Base-by-base conservation (phyloP, 2,797 vertebrate genomes). In the Gymnoscopelus braueri region DNA sequence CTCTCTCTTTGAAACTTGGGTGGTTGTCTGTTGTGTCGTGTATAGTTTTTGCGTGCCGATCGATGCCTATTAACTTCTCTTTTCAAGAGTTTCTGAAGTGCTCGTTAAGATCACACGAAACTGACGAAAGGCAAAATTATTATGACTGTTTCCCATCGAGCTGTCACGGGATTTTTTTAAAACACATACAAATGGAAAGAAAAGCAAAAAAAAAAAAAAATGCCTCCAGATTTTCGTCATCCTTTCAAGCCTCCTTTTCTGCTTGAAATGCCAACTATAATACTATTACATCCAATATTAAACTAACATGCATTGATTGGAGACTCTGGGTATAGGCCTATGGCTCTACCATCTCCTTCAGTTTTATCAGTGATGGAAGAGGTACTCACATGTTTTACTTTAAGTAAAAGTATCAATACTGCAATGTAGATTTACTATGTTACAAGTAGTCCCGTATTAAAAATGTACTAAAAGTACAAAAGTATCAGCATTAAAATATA, bases 11-110 rank as follows among this genome's bases (percentile, higher is more conserved):
- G 71, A 8, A 44, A 9, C 24, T 53, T 60, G 12, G 7, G 19
- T 23, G 10, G 11, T 6, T 19, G 59, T 32, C n/a, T 35, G 32
- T 35, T 63, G 50, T 54, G 51, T 47, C 14, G 13, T 26, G 24
- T 6, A 29, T 24, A 12, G 44, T 52, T 32, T 58, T 51, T 51
- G 11, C 63, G 8, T 51, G 51, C 69, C 61, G 84, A 91, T 92
- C 91, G 84, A 93, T 91, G 85, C 82, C 89, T 79, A 91, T 94
- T 92, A 93, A 93, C 90, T 92, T 91, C 85, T 87, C 72, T 89
- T 87, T 89, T 86, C 83, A 79, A 67, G 83, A 91, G 85, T 87
- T 89, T 85, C 74, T 84, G 77, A 87, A 81, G 80, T 83, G 79
- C 77, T 87, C 68, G 80, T 80, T 76, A 69, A 85, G 87, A 90